Evolutionary conservation across 2,113 vertebrate species (phyloP), one percentile per base, ranked within the genome.

Genomic region (Bettongia penicillata): DNA sequence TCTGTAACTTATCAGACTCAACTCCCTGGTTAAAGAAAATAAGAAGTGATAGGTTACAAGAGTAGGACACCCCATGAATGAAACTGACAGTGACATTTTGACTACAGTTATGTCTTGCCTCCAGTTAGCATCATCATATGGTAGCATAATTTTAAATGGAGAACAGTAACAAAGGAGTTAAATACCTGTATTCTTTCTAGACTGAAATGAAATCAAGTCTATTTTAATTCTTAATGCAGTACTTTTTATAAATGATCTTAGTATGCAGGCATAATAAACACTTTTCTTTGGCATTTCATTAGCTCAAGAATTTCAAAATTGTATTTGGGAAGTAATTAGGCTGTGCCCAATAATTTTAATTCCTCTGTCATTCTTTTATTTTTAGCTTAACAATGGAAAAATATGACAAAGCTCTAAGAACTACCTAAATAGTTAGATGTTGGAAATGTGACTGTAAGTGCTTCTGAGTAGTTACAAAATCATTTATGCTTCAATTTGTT

Each of bases 391-490:
- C 3, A 14, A 1, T 26, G 16, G 47, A 43, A 89, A 68, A 51
- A 16, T 31, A 25, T 2, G 37, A 26, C 10, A 8, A 23, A 8
- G 2, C 31, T 61, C 53, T 23, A 43, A 47, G 3, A 0, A 0
- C 26, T 84, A n/a, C 51, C 24, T 0, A 10, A 53, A 93, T 49
- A 49, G 25, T 23, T 37, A 31, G 25, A 92, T 52, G 52, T 31
- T 28, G 12, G 25, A 8, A 0, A 2, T 14, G 1, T 22, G 0
- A 28, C 4, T 5, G 0, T 43, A 93, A 77, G 53, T 0, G 1
- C 10, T 26, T 49, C 91, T 53, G 1, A 51, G 10, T 84, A n/a
- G 19, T 84, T 84, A 84, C 37, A 84, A 43, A 84, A 23, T 22
- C 5, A 43, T 84, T 68, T 43, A 22, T 84, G n/a, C 19, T 84